Evolutionary conservation across 2,797 vertebrate species (phyloP), one percentile per base, ranked within the genome.

Genomic region (Lagodon rhomboides): DNA sequence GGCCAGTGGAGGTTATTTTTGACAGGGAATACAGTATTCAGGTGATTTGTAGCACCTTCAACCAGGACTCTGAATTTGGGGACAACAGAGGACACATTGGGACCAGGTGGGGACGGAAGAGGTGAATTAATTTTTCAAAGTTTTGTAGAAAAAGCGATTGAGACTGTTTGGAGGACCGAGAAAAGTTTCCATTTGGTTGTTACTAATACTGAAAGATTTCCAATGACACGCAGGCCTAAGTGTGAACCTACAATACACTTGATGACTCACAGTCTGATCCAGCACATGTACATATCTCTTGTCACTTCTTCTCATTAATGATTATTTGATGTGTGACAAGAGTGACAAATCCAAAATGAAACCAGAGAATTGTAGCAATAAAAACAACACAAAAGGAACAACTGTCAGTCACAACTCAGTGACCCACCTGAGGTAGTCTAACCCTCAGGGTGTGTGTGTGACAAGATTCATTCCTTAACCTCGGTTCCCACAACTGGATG

Each of bases 301-400:
- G 64, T 86, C 63, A 50, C 75, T 68, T 83, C 80, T 79, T 82
- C 67, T 80, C 72, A 73, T 56, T 72, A 75, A 82, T 80, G 49
- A 82, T 80, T 66, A 81, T 83, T 58, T 82, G 54, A 87, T 41
- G 6, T 68, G 55, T 69, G 67, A 82, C 53, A 62, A 73, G 12
- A 73, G 23, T 76, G 58, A 64, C 59, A 79, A 74, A 82, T 82
- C 62, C n/a, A 77, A 73, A 82, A 75, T 38, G 51, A 85, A 81
- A 22, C 56, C 51, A 62, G 49, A 72, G 30, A n/a, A 85, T 18
- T 86, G 69, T 81, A 84, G 87, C 87, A 82, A 90, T 85, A 77
- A 79, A 22, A 82, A 73, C 27, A 85, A 78, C 20, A 76, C 4
- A 43, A 47, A 66, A 27, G 73, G 34, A 82, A 62, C 18, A 78